Percentiles rank a stretch among this genome's conserved stretches.
These are phyloP conservation scores for Sesamia inferens DNA, from an alignment of 2,888 invertebrate genomes.

Conservation along the genomic window DNA sequence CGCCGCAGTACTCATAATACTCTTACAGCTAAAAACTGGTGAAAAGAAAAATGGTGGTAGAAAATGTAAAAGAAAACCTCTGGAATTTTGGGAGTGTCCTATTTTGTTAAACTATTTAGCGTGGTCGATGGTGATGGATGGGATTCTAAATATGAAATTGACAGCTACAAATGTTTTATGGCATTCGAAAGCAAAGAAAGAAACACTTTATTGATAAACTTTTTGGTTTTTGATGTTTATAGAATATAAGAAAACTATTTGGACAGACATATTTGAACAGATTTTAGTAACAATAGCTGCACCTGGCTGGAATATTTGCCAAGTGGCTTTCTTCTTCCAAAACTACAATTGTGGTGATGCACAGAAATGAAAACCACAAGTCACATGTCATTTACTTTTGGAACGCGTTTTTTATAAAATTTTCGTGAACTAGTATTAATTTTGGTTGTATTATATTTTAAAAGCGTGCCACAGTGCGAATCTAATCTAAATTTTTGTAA, in stretches of 20 bases:
- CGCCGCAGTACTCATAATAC: slow-evolving; percentile 77
- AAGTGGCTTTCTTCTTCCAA: slow-evolving; percentile 44
- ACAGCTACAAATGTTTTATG: slow-evolving; percentile 52
- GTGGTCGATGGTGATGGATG: slow-evolving; percentile 66
- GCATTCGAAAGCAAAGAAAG: slow-evolving; percentile 35
- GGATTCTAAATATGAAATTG: slow-evolving; percentile 75
- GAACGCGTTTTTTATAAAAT: slow-evolving; percentile 54
- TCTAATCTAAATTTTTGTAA: slow-evolving; percentile 37
- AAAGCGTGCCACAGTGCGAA: slow-evolving; percentile 28
- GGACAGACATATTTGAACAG: slow-evolving; percentile 6
- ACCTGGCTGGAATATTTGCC: slow-evolving; percentile 53
- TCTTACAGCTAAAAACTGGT: slow-evolving; percentile 55
- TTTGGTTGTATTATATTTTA: slow-evolving; percentile 19
- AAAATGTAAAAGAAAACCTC: slow-evolving; percentile 69
- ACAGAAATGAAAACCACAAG: slow-evolving; percentile 48
- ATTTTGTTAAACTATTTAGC: slow-evolving; percentile 64
- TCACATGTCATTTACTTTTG: slow-evolving; percentile 56
- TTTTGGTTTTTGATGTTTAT: slow-evolving; percentile 29
- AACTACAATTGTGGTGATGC: slow-evolving; percentile 29
- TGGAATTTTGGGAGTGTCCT: slow-evolving; percentile 75
- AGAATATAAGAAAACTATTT: slow-evolving; percentile 23
- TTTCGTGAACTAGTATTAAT: slow-evolving; percentile 40
- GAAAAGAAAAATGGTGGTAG: slow-evolving; percentile 60
- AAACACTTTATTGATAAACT: slow-evolving; percentile 29
- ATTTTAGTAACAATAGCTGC: slow-evolving; percentile 7